phyloP scores from a whole-genome alignment of 2,113 vertebrate genomes.

The Crypturellus undulatus region DNA sequence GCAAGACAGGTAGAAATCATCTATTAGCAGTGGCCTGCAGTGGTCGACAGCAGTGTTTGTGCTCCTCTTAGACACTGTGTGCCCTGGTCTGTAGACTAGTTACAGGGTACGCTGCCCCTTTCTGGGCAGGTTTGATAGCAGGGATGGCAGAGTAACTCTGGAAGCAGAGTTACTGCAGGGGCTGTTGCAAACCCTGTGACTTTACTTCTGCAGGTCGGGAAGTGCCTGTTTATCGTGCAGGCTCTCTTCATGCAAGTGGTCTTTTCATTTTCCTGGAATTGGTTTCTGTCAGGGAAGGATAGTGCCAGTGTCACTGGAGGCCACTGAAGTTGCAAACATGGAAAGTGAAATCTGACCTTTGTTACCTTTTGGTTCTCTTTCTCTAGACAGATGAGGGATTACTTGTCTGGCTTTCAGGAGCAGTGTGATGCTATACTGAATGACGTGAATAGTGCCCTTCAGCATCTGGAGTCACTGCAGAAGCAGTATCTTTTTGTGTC shows the following conservation, averaged over 20 bases:
- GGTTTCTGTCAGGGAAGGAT: neutral
- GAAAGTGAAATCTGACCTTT: constrained; percentile 57
- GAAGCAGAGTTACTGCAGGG: neutral
- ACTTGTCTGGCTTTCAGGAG: constrained; percentile 92
- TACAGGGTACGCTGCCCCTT: neutral
- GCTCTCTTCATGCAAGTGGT: neutral
- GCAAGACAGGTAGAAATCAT: neutral
- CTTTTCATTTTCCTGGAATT: neutral
- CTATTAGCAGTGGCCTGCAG: neutral
- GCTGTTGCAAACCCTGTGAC: neutral
- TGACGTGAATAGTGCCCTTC: constrained; percentile 91
- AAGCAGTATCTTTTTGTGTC: constrained; percentile 98
- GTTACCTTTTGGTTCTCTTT: constrained; percentile 70
- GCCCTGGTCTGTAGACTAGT: neutral
- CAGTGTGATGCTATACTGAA: constrained; percentile 93
- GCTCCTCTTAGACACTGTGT: neutral
- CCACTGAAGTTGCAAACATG: neutral
- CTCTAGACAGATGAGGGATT: constrained; percentile 91
- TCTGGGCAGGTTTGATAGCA: neutral
- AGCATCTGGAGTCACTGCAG: constrained; percentile 92
- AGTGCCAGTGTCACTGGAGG: neutral
- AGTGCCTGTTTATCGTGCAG: neutral
- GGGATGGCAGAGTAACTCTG: rapidly evolving
- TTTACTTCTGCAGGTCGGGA: neutral
- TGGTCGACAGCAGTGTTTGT: neutral